These are phyloP conservation scores for Silurus aristotelis DNA, from an alignment of 2,797 vertebrate species.

Conservation along the genomic window DNA sequence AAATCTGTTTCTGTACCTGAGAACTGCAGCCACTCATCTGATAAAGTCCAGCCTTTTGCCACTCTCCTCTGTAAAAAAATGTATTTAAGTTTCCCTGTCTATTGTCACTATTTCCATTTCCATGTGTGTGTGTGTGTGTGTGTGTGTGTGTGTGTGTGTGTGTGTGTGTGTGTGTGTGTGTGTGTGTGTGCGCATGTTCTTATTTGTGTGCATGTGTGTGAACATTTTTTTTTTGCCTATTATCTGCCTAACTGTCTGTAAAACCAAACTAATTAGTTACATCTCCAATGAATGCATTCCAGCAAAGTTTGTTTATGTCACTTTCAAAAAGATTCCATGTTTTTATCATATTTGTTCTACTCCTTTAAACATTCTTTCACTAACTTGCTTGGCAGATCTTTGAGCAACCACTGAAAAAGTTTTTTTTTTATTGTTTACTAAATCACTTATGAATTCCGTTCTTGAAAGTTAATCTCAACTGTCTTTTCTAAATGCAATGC, in stretches of 20 bases:
- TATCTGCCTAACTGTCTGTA: slow-evolving; percentile 33
- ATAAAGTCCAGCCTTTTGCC: slow-evolving; percentile 7
- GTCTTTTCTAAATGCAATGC: slow-evolving; percentile 36
- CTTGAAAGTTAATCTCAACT: slow-evolving; percentile 39
- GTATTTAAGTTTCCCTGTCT: slow-evolving; percentile 16
- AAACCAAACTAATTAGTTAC: slow-evolving; percentile 36
- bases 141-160: neutral
- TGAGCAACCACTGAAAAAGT: slow-evolving; percentile 43
- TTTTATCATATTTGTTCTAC: slow-evolving; percentile 43
- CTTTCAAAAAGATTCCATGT: slow-evolving; percentile 34
- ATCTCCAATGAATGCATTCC: slow-evolving; percentile 32
- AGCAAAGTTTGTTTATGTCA: slow-evolving; percentile 37
- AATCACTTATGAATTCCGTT: slow-evolving; percentile 45
- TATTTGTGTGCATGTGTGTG: neutral
- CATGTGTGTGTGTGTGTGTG: neutral
- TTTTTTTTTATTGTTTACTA: slow-evolving; percentile 3
- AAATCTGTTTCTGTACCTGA: slow-evolving; percentile 19
- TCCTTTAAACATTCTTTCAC: slow-evolving; percentile 22
- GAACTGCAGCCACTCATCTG: neutral
- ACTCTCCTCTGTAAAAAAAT: slow-evolving; percentile 6
- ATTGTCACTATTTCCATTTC: neutral
- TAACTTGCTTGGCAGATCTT: slow-evolving; percentile 29
- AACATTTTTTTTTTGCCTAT: neutral
- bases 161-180: neutral
- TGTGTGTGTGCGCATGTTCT: neutral